These are phyloP conservation scores for Scaptomyza pallida DNA, from an alignment of 1,140 invertebrate species.

Conservation along the genomic window DNA sequence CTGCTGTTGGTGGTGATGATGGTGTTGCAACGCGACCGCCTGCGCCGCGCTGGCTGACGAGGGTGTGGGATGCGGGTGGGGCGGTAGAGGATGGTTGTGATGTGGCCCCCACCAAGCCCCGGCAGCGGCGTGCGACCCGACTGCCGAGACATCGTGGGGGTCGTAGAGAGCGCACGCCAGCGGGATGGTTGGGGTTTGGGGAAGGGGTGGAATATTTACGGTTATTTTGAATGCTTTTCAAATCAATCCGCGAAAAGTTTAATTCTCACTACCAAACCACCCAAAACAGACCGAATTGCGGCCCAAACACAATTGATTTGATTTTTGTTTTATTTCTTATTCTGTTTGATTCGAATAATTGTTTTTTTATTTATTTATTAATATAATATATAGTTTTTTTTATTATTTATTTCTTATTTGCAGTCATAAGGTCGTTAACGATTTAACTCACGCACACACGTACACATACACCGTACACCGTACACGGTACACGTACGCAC, in stretches of 20 bases:
- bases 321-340: too few species aligned
- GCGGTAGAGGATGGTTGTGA: conserved; percentile 73
- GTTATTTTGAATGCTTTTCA: conserved; percentile 83
- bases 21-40: conserved; percentile 61
- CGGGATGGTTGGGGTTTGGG: conserved; percentile 84
- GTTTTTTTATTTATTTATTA: conserved; percentile 5
- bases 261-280: conserved; percentile 15
- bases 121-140: conserved; percentile 84
- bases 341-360: background rate
- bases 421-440: conserved; percentile 47
- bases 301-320: conserved; percentile 36
- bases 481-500: conserved; percentile 63
- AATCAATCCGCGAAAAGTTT: conserved; percentile 48
- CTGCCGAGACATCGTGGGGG: conserved; percentile 85
- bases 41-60: conserved; percentile 44
- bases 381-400: background rate
- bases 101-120: conserved; percentile 84
- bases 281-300: conserved; percentile 32
- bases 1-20: conserved; percentile 49
- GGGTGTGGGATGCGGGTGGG: conserved; percentile 60
- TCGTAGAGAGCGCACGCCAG: conserved; percentile 84
- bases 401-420: conserved; percentile 31
- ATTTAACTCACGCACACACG: conserved; percentile 57
- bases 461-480: background rate
- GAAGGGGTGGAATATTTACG: conserved; percentile 84